These are phyloP conservation scores for Larimichthys crocea DNA, from an alignment of 2,113 vertebrate genomes.

Conservation along the genomic window DNA sequence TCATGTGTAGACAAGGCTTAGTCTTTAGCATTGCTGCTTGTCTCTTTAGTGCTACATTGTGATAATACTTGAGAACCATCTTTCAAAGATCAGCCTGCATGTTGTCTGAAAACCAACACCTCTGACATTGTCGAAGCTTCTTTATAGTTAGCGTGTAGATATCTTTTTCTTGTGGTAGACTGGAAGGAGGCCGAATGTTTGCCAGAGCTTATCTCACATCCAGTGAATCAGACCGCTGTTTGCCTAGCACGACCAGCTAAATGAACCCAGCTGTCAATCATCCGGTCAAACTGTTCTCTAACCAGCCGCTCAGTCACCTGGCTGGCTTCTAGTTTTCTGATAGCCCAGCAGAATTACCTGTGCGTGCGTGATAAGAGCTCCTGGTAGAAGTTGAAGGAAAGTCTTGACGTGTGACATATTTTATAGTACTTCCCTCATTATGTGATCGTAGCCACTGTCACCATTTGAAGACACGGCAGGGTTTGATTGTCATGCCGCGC, in stretches of 20 bases:
- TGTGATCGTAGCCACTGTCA: slow-evolving; percentile 6
- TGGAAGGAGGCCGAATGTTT: neutral
- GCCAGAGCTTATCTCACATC: neutral
- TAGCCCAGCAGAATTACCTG: neutral
- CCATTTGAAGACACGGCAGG: slow-evolving; percentile 23
- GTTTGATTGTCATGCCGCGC: slow-evolving; percentile 24
- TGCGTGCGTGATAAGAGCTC: neutral
- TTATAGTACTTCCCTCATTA: slow-evolving; percentile 20
- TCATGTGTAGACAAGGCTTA: too few relatives aligned
- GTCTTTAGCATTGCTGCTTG: too few relatives aligned
- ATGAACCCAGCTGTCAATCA: slow-evolving; percentile 4
- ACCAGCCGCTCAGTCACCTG: neutral
- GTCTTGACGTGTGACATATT: neutral
- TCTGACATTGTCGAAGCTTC: neutral
- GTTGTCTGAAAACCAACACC: neutral
- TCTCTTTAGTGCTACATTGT: neutral
- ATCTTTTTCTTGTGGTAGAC: neutral
- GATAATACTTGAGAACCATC: neutral
- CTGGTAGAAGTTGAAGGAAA: neutral
- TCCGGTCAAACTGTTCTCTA: neutral
- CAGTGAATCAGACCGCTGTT: slow-evolving; percentile 29
- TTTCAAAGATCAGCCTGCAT: neutral
- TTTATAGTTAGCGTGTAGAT: neutral
- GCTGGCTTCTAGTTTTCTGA: neutral
- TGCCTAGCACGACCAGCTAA: neutral